phyloP scores from a whole-genome alignment of 2,113 vertebrate genomes.

The Sebastes fasciatus region DNA sequence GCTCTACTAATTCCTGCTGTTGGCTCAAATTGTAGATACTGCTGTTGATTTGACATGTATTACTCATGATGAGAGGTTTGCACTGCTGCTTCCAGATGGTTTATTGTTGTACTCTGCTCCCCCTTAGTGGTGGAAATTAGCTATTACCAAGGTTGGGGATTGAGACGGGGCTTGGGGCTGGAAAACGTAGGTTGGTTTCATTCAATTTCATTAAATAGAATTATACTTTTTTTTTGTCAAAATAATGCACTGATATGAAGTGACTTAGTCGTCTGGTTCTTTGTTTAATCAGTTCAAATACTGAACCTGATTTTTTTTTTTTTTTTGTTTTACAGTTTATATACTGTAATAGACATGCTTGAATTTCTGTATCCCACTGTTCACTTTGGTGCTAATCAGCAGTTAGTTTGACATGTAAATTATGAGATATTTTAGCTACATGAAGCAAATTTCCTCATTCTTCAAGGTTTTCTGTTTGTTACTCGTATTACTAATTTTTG shows the following conservation, averaged over 20 bases:
- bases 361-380: not conserved
- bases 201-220: not conserved
- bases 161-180: not conserved
- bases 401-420: not conserved
- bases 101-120: conserved; percentile 40
- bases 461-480: not conserved
- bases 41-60: not conserved
- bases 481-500: not conserved
- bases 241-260: not conserved
- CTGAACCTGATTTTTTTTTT: no score
- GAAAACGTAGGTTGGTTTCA: not conserved
- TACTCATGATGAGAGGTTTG: not conserved
- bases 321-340: not conserved
- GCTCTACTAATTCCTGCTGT: not conserved
- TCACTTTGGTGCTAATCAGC: not conserved
- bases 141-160: not conserved
- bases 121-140: conserved; percentile 33
- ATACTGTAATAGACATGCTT: not conserved
- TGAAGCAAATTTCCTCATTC: not conserved
- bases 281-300: not conserved
- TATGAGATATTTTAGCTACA: not conserved
- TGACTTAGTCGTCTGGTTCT: not conserved
- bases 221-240: not conserved
- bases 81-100: not conserved
- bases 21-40: not conserved